Conservation (phyloP, 2,113 vertebrate species). For the Fulica atra region DNA sequence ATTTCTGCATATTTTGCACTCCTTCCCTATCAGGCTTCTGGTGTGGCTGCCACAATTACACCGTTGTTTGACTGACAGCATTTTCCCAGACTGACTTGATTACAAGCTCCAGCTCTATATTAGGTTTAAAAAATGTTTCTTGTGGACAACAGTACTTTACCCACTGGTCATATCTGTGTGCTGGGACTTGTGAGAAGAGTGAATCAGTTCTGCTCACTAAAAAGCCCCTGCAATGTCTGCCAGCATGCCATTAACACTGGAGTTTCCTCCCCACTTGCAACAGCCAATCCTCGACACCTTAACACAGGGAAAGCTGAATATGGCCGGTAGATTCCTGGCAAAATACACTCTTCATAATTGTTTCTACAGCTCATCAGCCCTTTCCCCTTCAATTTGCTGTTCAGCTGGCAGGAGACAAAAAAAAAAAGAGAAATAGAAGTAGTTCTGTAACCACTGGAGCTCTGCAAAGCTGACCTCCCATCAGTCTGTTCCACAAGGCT, state of each 20-base stretch:
- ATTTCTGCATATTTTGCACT: background rate
- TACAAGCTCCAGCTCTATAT: background rate
- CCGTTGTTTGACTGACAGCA: background rate
- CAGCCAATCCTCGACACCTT: background rate
- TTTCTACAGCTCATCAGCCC: slow-evolving; percentile 1
- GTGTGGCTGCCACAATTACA: background rate
- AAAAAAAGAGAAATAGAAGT: background rate
- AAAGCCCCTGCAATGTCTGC: background rate
- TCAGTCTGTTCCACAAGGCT: background rate
- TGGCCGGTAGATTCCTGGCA: background rate
- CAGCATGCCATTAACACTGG: background rate
- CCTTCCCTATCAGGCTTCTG: background rate
- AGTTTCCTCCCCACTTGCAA: background rate
- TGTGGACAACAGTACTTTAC: background rate
- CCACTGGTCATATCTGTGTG: background rate
- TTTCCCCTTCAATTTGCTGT: background rate
- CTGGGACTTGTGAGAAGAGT: background rate
- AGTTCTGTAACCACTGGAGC: background rate
- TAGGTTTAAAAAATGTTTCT: background rate
- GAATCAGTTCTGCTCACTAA: background rate
- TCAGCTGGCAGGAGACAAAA: background rate
- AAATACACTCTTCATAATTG: background rate
- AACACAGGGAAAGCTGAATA: background rate
- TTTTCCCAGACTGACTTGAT: background rate
- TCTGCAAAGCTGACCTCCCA: background rate